A percentile compares a stretch with the other conserved stretches of the same genome.
Conservation (phyloP, 2,797 vertebrate genomes). For the Liasis olivaceus region DNA sequence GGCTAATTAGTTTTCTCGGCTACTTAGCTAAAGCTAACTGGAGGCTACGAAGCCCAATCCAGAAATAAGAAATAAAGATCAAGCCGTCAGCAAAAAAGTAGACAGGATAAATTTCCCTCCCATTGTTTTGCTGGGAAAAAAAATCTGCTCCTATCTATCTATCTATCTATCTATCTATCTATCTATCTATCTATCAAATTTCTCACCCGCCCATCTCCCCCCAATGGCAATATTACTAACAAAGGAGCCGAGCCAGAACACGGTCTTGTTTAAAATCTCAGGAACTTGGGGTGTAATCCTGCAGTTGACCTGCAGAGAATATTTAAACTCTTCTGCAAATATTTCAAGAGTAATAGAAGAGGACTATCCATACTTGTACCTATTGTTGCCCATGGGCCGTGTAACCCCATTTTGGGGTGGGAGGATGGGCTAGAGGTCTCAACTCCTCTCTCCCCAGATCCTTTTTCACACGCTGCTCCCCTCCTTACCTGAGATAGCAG, state of each 20-base stretch:
- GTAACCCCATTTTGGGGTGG: too few relatives aligned
- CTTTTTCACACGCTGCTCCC: not conserved
- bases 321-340: not conserved
- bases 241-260: not conserved
- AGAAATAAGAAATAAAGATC: not conserved
- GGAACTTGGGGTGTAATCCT: not conserved
- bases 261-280: not conserved
- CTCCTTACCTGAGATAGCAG: not conserved
- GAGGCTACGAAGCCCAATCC: not conserved
- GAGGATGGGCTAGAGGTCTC: too few relatives aligned
- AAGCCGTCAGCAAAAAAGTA: not conserved
- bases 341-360: not conserved
- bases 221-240: not conserved
- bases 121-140: not conserved
- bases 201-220: too few relatives aligned
- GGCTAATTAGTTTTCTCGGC: not conserved
- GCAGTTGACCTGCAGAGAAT: not conserved
- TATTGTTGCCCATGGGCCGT: not conserved
- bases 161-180: too few relatives aligned
- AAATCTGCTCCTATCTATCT: not conserved
- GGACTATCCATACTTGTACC: not conserved
- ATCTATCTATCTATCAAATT: too few relatives aligned
- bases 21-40: not conserved
- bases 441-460: not conserved
- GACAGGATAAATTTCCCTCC: not conserved